Evolutionary conservation across 1,140 invertebrate genomes (phyloP).

Genomic region (Cotesia vestalis): DNA sequence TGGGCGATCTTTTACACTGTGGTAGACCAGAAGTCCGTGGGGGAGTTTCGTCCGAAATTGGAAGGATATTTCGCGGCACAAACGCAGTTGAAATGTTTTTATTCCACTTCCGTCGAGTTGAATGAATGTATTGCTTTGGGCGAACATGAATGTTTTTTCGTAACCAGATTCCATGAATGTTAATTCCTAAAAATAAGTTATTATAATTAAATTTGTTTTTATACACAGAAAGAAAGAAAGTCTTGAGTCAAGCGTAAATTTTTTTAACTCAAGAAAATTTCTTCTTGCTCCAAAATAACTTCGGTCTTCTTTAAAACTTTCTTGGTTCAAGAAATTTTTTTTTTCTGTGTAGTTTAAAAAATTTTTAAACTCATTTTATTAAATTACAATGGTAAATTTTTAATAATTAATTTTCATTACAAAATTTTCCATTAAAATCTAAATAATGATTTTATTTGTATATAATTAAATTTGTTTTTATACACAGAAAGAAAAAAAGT

Average conservation of each 20-base stretch:
- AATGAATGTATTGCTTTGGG: conserved; percentile 86
- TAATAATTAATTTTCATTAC: no score
- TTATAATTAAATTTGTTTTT: conserved; percentile 14
- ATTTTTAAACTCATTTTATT: neutral
- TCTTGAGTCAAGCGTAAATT: no score
- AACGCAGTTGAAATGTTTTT: conserved; percentile 83
- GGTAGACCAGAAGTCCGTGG: conserved; percentile 86
- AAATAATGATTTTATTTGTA: no score
- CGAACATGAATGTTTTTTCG: conserved; percentile 85
- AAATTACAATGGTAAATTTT: no score
- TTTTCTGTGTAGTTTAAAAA: neutral
- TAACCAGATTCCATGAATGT: conserved; percentile 84
- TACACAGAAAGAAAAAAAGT: no score
- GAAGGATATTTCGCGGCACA: conserved; percentile 87
- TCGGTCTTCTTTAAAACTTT: no score
- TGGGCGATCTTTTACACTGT: conserved; percentile 84
- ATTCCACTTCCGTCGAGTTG: conserved; percentile 86
- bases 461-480: no score
- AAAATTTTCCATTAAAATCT: no score
- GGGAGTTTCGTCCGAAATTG: conserved; percentile 86
- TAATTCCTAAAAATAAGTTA: conserved; percentile 67
- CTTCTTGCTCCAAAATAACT: no score
- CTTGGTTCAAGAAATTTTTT: no score
- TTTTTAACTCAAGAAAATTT: no score
- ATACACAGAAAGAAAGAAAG: no score